Base-by-base conservation (phyloP, 2,888 invertebrate species). In the Dromius quadrimaculatus region DNA sequence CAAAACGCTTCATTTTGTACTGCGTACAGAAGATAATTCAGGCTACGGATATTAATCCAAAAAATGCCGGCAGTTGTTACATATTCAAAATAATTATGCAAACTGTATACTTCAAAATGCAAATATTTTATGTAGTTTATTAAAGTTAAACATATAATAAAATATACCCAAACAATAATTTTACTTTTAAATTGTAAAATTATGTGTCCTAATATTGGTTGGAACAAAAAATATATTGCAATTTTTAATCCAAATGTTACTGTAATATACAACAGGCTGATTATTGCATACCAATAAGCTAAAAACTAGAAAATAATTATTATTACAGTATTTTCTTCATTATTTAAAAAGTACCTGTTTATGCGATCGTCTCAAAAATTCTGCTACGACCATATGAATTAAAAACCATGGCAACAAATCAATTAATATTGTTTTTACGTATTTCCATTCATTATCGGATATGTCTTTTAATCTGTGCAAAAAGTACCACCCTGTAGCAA, bases 31-130 rank as follows among this genome's bases (percentile, higher is more conserved):
- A 87, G 87, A 80, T 87, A 93, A 80, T 94, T 93, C 36, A 93
- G 88, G 75, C 93, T 92, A 77, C 92, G 88, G 75, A 90, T 83
- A 80, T 88, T 89, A 78, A 87, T 89, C 93, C 92, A 94, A 72
- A 89, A 89, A 74, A 88, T 79, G 34, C 85, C 83, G 71, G 86
- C 83, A 71, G 87, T 82, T 62, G 88, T 77, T 73, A 90, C 79
- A 77, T 86, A 85, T 64, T 83, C 77, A 43, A 79, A 77, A 75
- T 81, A 81, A n/a, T 78, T 83, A 73, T 50, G 17, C 28, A 41
- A 17, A 17, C 23, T 28, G 1, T 20, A 68, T 20, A 68, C n/a
- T 57, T 68, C 68, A 8, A 19, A 41, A 80, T 68, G 82, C 81
- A 54, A 73, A 63, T 8, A 70, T 20, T 17, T 74, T 28, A 45